Percentiles rank a stretch among this genome's conserved stretches.
phyloP scores from a whole-genome alignment of 1,140 invertebrate species.

The Drosophila pallidifrons region DNA sequence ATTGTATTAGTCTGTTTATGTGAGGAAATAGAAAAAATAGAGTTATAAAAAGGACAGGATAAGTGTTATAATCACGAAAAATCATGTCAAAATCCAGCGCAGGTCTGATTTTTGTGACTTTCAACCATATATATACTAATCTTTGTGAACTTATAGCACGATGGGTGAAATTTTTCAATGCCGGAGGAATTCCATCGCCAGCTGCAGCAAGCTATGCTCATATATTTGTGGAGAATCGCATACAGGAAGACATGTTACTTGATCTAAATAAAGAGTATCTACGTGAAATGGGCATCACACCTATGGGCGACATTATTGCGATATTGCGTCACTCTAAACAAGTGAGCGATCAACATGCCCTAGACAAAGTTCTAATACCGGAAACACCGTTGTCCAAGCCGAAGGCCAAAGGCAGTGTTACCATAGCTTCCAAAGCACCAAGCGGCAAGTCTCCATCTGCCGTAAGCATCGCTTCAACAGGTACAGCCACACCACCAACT shows the following conservation, averaged over 20 bases:
- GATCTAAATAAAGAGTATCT: slow-evolving; percentile 94
- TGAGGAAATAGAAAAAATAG: slow-evolving; percentile 32
- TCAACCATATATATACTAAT: not conserved
- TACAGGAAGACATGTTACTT: slow-evolving; percentile 91
- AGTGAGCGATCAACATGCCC: slow-evolving; percentile 88
- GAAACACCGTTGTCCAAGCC: slow-evolving; percentile 82
- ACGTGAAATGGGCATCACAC: slow-evolving; percentile 92
- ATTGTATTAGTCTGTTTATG: slow-evolving; percentile 12
- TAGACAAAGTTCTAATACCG: slow-evolving; percentile 86
- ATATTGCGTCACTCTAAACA: slow-evolving; percentile 92
- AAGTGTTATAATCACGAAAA: slow-evolving; percentile 4
- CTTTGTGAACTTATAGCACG: slow-evolving; percentile 44
- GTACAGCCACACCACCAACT: slow-evolving; percentile 37
- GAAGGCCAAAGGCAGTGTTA: slow-evolving; percentile 2
- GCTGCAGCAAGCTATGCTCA: slow-evolving; percentile 92
- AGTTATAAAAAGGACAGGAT: slow-evolving; percentile 1
- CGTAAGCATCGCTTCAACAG: not conserved
- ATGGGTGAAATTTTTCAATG: slow-evolving; percentile 92
- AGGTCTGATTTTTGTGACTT: slow-evolving; percentile 40
- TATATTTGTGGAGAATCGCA: slow-evolving; percentile 93
- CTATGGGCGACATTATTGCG: slow-evolving; percentile 94
- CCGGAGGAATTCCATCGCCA: slow-evolving; percentile 90
- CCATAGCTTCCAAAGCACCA: not conserved
- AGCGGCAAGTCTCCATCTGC: slow-evolving; percentile 18
- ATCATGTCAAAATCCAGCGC: slow-evolving; percentile 71